Evolutionary conservation across 1,140 invertebrate species (phyloP).

Genomic region (Brachionus rotundiformis): DNA sequence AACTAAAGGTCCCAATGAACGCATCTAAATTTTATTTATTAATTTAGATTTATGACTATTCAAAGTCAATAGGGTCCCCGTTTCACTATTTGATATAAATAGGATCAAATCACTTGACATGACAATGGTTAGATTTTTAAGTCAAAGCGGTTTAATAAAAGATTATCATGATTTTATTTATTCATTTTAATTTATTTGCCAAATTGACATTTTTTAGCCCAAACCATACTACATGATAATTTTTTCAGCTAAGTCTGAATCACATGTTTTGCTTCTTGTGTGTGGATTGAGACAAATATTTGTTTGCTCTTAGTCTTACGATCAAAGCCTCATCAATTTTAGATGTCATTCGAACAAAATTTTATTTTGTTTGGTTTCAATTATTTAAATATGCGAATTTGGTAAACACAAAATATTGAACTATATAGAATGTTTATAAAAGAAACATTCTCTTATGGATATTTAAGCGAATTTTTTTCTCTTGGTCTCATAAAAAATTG

Average conservation of each 20-base stretch:
- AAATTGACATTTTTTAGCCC: neutral
- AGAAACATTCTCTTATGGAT: neutral
- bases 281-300: neutral
- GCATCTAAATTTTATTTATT: neutral
- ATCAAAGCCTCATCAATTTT: neutral
- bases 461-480: neutral
- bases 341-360: neutral
- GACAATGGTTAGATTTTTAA: neutral
- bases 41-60: neutral
- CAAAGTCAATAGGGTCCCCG: neutral
- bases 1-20: neutral
- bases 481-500: neutral
- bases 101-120: conserved; percentile 18
- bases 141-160: neutral
- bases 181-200: conserved; percentile 13
- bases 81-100: neutral
- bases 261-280: neutral
- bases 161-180: conserved; percentile 7
- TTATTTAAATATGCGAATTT: conserved; percentile 1
- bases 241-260: neutral
- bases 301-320: neutral
- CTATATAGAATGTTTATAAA: neutral
- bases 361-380: conserved; percentile 13
- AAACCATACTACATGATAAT: neutral
- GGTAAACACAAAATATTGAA: neutral